These are phyloP conservation scores for Dysdera silvatica DNA, from an alignment of 1,140 invertebrate genomes.

Conservation along the genomic window DNA sequence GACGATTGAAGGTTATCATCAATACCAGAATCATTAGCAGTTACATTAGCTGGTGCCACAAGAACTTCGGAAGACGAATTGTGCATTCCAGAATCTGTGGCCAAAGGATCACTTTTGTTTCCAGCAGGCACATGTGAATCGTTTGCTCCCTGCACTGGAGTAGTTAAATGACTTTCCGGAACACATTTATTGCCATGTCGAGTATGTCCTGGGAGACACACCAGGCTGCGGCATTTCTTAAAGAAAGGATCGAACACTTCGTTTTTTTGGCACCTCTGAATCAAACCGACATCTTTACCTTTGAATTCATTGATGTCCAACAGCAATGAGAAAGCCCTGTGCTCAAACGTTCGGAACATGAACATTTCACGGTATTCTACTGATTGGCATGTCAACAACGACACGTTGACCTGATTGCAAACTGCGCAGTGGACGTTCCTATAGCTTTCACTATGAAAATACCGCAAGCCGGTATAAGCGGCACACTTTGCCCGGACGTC, in stretches of 20 bases:
- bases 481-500: conserved; percentile 3
- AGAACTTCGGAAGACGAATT: no score
- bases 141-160: no score
- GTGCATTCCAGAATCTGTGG: no score
- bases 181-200: background rate
- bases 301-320: conserved; percentile 46
- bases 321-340: conserved; percentile 48
- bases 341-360: conserved; percentile 42
- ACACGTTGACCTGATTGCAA: conserved; percentile 47
- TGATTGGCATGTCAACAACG: conserved; percentile 41
- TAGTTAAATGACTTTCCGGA: background rate
- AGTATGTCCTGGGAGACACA: conserved; percentile 33
- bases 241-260: conserved; percentile 51
- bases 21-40: no score
- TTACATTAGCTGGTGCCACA: no score
- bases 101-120: no score
- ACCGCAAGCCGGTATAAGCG: conserved; percentile 15
- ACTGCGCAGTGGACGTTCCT: conserved; percentile 53
- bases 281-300: conserved; percentile 41
- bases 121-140: no score
- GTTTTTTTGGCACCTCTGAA: conserved; percentile 34
- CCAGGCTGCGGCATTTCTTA: conserved; percentile 45
- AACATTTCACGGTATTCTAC: conserved; percentile 26
- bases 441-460: conserved; percentile 36
- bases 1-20: no score